These are phyloP conservation scores for Probaryconus sp. DNA, from an alignment of 1,140 invertebrate genomes.

Conservation along the genomic window DNA sequence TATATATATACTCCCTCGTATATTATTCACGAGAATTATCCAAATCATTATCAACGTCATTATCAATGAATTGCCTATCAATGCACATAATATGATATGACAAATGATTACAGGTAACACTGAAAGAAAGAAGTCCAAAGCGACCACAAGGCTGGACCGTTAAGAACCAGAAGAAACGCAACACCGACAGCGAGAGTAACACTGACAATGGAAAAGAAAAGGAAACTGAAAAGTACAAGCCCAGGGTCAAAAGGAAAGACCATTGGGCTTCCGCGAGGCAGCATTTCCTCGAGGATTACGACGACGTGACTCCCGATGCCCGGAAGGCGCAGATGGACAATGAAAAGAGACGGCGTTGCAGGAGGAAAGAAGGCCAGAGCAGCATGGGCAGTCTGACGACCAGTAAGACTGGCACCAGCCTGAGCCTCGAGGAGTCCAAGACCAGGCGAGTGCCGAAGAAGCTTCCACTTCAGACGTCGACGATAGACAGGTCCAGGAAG, in stretches of 20 bases:
- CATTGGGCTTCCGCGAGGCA: slow-evolving; percentile 76
- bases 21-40: too few species aligned
- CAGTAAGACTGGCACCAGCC: slow-evolving; percentile 46
- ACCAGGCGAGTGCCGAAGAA: slow-evolving; percentile 68
- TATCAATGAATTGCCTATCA: too few species aligned
- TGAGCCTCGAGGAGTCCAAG: slow-evolving; percentile 58
- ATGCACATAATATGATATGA: too few species aligned
- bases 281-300: slow-evolving; percentile 72
- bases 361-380: slow-evolving; percentile 65
- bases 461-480: slow-evolving; percentile 67
- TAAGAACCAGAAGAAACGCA: slow-evolving; percentile 71
- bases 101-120: slow-evolving; percentile 64
- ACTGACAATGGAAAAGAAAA: slow-evolving; percentile 67
- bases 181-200: slow-evolving; percentile 67
- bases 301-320: slow-evolving; percentile 56
- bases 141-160: slow-evolving; percentile 68
- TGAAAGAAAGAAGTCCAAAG: slow-evolving; percentile 73
- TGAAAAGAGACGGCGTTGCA: slow-evolving; percentile 65
- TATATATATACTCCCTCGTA: too few species aligned
- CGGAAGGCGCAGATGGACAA: slow-evolving; percentile 65
- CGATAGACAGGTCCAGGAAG: slow-evolving; percentile 65
- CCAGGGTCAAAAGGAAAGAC: slow-evolving; percentile 69
- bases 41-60: too few species aligned
- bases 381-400: slow-evolving; percentile 62
- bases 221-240: slow-evolving; percentile 67